phyloP scores from a whole-genome alignment of 2,888 invertebrate species.

The Ethmia dodecea region DNA sequence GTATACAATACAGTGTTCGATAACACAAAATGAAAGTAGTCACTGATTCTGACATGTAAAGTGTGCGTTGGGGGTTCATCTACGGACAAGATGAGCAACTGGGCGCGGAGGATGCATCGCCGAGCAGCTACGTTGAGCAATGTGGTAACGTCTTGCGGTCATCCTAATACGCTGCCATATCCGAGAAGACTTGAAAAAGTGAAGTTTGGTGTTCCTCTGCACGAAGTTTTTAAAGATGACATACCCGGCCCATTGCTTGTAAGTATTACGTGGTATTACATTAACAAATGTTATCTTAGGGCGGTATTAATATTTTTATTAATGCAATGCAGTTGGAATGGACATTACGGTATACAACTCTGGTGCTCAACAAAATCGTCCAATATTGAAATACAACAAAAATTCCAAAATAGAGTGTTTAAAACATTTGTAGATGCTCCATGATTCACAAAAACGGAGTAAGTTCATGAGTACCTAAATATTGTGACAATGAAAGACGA shows the following conservation, averaged over 20 bases:
- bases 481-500: no score
- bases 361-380: no score
- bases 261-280: conserved; percentile 59
- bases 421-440: no score
- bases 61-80: neutral
- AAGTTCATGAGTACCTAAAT: no score
- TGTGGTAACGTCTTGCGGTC: conserved; percentile 94
- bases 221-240: conserved; percentile 96
- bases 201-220: conserved; percentile 94
- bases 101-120: conserved; percentile 94
- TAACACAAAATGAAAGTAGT: neutral
- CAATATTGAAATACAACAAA: no score
- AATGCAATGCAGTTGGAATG: no score
- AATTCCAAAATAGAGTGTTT: no score
- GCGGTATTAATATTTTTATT: no score
- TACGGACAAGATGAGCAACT: conserved; percentile 85
- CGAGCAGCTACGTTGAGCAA: conserved; percentile 93
- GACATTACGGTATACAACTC: no score
- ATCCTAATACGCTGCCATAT: conserved; percentile 87
- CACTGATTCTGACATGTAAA: neutral
- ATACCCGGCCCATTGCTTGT: conserved; percentile 95
- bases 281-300: neutral
- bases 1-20: no score
- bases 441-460: no score
- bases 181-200: conserved; percentile 93